These are phyloP conservation scores for Nylanderia fulva DNA, from an alignment of 1,140 invertebrate genomes.

Conservation along the genomic window DNA sequence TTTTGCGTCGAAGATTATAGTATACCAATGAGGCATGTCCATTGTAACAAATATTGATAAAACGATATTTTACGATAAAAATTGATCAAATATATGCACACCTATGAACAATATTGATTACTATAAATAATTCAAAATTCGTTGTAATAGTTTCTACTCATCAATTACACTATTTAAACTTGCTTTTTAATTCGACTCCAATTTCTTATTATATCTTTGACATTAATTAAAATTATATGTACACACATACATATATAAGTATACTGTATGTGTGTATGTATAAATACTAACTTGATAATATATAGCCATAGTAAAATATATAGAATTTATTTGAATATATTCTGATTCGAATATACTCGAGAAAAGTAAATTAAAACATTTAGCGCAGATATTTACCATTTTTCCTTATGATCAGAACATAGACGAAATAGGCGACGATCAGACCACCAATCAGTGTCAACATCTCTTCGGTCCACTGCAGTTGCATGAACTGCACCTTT, in stretches of 20 bases:
- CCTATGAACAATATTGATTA: not conserved
- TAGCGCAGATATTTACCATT: slow-evolving; percentile 79
- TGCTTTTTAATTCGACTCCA: not conserved
- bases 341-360: too few relatives aligned
- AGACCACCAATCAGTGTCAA: slow-evolving; percentile 82
- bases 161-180: not conserved
- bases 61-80: not conserved
- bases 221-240: not conserved
- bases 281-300: too few relatives aligned
- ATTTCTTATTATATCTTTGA: not conserved
- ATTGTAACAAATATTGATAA: slow-evolving; percentile 10
- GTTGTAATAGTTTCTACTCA: not conserved
- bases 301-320: not conserved
- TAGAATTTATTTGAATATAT: not conserved
- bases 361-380: not conserved
- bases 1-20: slow-evolving; percentile 6
- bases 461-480: slow-evolving; percentile 80
- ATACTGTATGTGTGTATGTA: too few relatives aligned
- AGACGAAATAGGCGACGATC: slow-evolving; percentile 81
- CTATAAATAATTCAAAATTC: not conserved
- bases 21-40: not conserved
- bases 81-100: not conserved
- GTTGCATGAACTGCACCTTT: slow-evolving; percentile 78
- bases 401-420: slow-evolving; percentile 78
- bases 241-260: too few relatives aligned